Evolutionary conservation across 2,888 invertebrate species (phyloP), one percentile per base, ranked within the genome.

Genomic region (Tanaodytes sp.): DNA sequence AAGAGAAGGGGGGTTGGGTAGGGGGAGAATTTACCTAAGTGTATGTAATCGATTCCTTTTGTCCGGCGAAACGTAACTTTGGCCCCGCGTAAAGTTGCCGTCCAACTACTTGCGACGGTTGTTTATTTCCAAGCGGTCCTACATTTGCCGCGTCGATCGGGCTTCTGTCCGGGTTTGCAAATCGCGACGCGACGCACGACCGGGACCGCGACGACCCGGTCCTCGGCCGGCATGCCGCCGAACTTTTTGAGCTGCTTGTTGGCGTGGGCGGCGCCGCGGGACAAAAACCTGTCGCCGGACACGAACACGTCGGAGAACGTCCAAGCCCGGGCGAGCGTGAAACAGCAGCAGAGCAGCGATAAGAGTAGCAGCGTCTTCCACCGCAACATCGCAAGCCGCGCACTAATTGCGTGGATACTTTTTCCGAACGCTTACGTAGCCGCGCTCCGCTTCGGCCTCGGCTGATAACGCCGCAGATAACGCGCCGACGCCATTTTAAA

Each of bases 121-220:
- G 30, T 14, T 30, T 31, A 65, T 75, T 61, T 78, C 77, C 77
- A 82, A 19, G 75, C 54, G 11, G 58, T 73, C 15, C 81, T 75
- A 36, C 82, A 80, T 40, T 71, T 77, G 54, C 80, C 81, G 2
- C 74, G 71, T n/a, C 75, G 75, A 55, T 82, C 81, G 45, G 55
- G 46, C 40, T 59, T 65, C 39, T 82, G 74, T 1, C 79, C 79
- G 2, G 72, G 43, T 39, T 68, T 54, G 70, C 81, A 81, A 11
- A 36, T 27, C 6, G 65, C 19, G 9, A 51, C 27, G n/a, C 55
- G 71, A 15, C 31, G 72, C 3, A 78, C 67, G 4, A 45, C 64
- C 0, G 80, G 81, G 9, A 73, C 75, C 14, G 61, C 66, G 70
- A 80, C 79, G 46, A 80, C 79, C 12, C 74, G 67, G 2, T 66